Percentiles rank a stretch among this genome's conserved stretches.
These are phyloP conservation scores for Micromys minutus DNA, from an alignment of 2,113 vertebrate species.

Conservation along the genomic window DNA sequence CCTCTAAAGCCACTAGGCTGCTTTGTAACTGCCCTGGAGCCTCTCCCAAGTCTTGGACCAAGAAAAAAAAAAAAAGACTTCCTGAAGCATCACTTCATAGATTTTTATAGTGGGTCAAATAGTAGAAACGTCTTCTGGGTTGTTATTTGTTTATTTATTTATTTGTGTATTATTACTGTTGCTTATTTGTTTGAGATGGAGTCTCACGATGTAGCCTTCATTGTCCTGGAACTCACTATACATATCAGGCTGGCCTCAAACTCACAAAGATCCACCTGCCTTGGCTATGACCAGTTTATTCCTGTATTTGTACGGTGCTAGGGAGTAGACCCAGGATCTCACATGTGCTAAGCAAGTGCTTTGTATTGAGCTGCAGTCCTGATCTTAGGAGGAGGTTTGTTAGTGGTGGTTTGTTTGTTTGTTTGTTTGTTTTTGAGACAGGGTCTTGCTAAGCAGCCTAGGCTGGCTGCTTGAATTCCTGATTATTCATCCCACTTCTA, in stretches of 20 bases:
- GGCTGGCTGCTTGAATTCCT: not conserved
- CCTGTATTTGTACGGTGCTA: not conserved
- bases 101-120: not conserved
- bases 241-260: not conserved
- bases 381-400: not conserved
- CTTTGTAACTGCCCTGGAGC: no score
- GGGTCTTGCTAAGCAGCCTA: not conserved
- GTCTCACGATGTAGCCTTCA: not conserved
- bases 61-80: no score
- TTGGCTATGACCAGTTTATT: not conserved
- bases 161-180: no score
- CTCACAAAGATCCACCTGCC: not conserved
- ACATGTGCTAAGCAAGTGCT: not conserved
- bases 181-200: no score
- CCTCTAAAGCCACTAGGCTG: no score
- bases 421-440: not conserved
- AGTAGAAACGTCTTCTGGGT: not conserved
- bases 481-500: not conserved
- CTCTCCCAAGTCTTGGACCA: no score
- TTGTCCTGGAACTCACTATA: not conserved
- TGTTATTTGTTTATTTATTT: not conserved
- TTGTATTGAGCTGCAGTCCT: not conserved
- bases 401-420: not conserved
- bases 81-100: conserved; percentile 8
- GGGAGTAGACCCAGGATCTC: not conserved